Conservation (phyloP, 2,888 invertebrate species). For the Monopis laevigella region DNA sequence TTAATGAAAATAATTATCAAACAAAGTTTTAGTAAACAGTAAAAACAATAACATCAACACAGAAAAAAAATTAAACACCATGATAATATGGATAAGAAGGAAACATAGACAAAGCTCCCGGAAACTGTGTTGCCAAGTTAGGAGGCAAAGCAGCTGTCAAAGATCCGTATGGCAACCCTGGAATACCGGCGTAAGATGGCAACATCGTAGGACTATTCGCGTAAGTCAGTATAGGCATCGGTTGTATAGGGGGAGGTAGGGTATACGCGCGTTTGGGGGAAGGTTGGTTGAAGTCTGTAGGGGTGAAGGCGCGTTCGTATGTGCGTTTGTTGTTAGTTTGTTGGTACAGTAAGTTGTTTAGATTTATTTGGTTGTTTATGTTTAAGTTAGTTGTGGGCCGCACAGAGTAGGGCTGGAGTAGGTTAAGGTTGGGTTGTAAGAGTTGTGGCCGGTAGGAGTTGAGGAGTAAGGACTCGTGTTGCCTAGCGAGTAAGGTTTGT, state of each 20-base stretch:
- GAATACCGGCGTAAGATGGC: conserved; percentile 29
- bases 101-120: conserved; percentile 33
- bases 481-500: conserved; percentile 73
- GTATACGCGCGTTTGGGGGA: conserved; percentile 2
- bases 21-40: too few relatives aligned
- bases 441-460: conserved; percentile 50
- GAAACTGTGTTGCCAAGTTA: conserved; percentile 36
- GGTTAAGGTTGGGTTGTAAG: conserved; percentile 26
- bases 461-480: conserved; percentile 69
- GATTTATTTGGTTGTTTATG: too few relatives aligned
- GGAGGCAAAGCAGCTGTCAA: conserved; percentile 38
- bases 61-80: too few relatives aligned
- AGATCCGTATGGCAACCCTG: conserved; percentile 39
- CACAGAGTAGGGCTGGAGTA: conserved; percentile 41
- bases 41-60: too few relatives aligned
- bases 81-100: conserved; percentile 48
- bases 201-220: conserved; percentile 45
- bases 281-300: conserved; percentile 31
- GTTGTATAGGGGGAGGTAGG: conserved; percentile 39
- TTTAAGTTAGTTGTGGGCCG: conserved; percentile 29
- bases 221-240: conserved; percentile 51
- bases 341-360: too few relatives aligned
- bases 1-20: too few relatives aligned
- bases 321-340: conserved; percentile 72
- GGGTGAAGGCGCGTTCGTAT: conserved; percentile 78